Conservation (phyloP, 2,797 vertebrate species). For the Vespertilio murinus region DNA sequence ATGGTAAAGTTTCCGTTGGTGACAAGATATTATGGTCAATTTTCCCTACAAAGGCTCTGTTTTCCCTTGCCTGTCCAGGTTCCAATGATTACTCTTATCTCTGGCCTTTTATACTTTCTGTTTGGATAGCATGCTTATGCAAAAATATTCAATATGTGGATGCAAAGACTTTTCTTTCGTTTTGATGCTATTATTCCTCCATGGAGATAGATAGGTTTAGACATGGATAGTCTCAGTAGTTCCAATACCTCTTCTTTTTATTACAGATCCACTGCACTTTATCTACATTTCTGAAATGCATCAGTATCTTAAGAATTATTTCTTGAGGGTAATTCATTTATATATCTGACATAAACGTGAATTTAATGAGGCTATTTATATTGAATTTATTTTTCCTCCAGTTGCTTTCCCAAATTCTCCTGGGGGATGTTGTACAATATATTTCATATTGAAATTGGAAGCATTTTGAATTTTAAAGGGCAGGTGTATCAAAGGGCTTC, state of each 20-base stretch:
- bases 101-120: neutral
- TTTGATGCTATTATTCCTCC: neutral
- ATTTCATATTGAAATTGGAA: neutral
- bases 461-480: slow-evolving; percentile 30
- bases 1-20: neutral
- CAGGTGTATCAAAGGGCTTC: neutral
- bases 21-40: neutral
- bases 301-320: neutral
- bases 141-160: neutral
- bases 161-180: neutral
- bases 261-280: neutral
- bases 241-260: neutral
- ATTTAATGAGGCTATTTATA: slow-evolving; percentile 1
- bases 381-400: neutral
- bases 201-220: neutral
- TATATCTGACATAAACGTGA: neutral
- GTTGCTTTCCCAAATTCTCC: neutral
- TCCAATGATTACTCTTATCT: neutral
- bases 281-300: neutral
- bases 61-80: neutral
- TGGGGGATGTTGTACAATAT: neutral
- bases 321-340: neutral
- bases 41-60: neutral
- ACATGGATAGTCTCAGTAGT: neutral
- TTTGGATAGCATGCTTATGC: neutral